phyloP scores from a whole-genome alignment of 2,113 vertebrate species.

The Myotis lucifugus region DNA sequence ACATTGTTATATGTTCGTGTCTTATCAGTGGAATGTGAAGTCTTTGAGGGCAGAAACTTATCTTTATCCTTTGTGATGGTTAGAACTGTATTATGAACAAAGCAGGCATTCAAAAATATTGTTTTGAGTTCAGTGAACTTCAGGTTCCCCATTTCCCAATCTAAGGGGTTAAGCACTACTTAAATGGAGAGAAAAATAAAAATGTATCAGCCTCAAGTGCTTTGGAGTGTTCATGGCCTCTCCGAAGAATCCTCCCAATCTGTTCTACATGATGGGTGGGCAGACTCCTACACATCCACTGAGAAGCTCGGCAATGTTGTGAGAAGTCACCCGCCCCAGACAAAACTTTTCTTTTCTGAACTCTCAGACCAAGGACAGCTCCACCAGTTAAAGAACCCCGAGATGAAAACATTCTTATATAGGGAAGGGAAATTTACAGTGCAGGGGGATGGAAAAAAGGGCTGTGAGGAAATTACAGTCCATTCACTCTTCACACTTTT shows the following conservation, averaged over 20 bases:
- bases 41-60: not conserved
- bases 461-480: not conserved
- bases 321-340: not conserved
- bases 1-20: not conserved
- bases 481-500: not conserved
- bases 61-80: not conserved
- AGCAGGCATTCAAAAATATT: not conserved
- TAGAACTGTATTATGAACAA: not conserved
- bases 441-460: not conserved
- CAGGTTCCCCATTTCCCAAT: not conserved
- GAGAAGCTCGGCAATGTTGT: not conserved
- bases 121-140: not conserved
- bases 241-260: not conserved
- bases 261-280: not conserved
- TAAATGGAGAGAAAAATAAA: not conserved
- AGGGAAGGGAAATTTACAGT: not conserved
- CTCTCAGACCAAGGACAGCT: constrained; percentile 71
- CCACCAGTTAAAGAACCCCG: not conserved
- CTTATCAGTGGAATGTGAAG: constrained; percentile 1
- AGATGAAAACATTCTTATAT: not conserved
- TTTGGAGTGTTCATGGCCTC: not conserved
- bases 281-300: not conserved
- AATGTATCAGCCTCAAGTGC: not conserved
- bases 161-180: not conserved
- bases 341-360: not conserved